phyloP scores from a whole-genome alignment of 2,797 vertebrate genomes.

The Silurus aristotelis region DNA sequence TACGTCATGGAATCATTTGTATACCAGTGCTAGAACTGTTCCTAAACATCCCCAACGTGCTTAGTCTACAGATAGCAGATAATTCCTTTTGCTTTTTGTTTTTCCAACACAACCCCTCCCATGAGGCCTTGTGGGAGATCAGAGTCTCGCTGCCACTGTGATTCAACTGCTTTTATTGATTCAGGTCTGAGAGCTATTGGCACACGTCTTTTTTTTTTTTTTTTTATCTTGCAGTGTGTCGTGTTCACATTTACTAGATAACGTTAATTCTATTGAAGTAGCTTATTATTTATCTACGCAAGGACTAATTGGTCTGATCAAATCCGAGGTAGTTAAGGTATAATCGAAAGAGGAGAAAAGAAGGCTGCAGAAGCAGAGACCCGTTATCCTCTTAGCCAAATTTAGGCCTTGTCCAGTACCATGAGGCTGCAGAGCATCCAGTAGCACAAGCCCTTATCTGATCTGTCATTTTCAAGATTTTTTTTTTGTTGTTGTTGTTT shows the following conservation, averaged over 20 bases:
- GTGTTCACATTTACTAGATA: constrained; percentile 2
- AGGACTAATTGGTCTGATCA: constrained; percentile 21
- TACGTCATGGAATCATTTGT: constrained; percentile 71
- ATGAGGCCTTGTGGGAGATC: constrained; percentile 21
- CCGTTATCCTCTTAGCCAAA: background rate
- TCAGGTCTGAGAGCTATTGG: constrained; percentile 10
- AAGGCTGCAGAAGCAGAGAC: background rate
- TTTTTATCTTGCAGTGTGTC: background rate
- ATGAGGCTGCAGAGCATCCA: constrained; percentile 4
- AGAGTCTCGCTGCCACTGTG: constrained; percentile 15
- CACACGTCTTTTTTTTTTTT: background rate
- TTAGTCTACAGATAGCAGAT: constrained; percentile 70
- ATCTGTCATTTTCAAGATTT: constrained; percentile 72
- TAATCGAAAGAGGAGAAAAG: constrained; percentile 30
- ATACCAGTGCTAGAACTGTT: constrained; percentile 62
- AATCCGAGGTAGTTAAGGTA: constrained; percentile 32
- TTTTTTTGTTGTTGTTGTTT: constrained; percentile 65
- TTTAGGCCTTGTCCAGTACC: background rate
- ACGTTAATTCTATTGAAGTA: background rate
- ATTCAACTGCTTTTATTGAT: constrained; percentile 23
- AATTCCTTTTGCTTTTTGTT: constrained; percentile 51
- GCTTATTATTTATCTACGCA: background rate
- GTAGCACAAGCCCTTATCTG: constrained; percentile 52
- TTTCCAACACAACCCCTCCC: constrained; percentile 32
- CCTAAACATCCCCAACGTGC: constrained; percentile 65